phyloP scores from a whole-genome alignment of 2,888 invertebrate genomes.

The Enchytraeus crypticus region DNA sequence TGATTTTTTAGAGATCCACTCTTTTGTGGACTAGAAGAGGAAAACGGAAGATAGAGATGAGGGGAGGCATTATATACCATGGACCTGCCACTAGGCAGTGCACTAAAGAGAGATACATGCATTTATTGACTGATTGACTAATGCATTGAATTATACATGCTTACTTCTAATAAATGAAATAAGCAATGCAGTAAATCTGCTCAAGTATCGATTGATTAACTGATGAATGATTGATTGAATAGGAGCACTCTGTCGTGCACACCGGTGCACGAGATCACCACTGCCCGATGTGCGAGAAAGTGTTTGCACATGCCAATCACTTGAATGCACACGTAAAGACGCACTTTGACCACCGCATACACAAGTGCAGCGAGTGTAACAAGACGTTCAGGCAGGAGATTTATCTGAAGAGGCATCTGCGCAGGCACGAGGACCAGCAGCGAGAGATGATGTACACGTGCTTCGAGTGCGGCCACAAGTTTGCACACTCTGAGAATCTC shows the following conservation, averaged over 20 bases:
- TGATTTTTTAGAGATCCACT: no score
- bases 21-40: no score
- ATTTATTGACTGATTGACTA: no score
- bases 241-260: neutral
- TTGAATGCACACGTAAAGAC: neutral
- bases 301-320: neutral
- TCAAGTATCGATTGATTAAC: no score
- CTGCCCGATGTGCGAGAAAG: neutral
- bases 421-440: neutral
- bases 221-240: no score
- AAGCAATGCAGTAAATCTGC: no score
- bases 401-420: neutral
- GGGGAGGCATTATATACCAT: no score
- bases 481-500: neutral
- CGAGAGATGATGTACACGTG: neutral
- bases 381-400: neutral
- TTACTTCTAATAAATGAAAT: no score
- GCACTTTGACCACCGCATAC: neutral
- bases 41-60: no score
- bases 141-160: no score
- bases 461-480: neutral
- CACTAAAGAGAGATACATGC: no score
- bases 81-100: no score
- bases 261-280: neutral
- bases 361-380: neutral